Evolutionary conservation across 1,140 invertebrate genomes (phyloP).

Genomic region (Eriocheir sinensis): DNA sequence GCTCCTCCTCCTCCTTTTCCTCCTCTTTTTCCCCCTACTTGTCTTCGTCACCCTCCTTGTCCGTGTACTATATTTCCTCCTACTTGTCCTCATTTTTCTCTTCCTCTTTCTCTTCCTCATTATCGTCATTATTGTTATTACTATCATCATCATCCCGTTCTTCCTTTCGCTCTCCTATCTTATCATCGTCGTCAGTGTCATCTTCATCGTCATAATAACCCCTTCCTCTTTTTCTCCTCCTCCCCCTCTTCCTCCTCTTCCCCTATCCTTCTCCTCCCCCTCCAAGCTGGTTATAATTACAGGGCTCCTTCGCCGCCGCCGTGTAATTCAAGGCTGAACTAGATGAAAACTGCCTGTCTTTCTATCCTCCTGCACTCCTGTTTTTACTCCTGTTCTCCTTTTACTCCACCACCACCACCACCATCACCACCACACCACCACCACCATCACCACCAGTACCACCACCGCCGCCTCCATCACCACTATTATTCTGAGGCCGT

Average conservation of each 20-base stretch:
- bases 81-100: neutral
- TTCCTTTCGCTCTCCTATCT: neutral
- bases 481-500: neutral
- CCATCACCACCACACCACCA: neutral
- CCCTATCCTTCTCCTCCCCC: neutral
- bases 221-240: neutral
- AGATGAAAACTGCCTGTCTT: conserved; percentile 9
- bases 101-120: too few species aligned
- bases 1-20: neutral
- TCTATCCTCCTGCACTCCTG: neutral
- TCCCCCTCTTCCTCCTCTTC: neutral
- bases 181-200: too few species aligned
- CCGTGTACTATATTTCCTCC: too few species aligned
- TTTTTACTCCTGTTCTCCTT: conserved; percentile 1
- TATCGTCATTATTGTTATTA: neutral
- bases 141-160: neutral
- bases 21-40: neutral
- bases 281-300: neutral
- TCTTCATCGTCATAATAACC: too few species aligned
- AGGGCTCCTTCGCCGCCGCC: neutral
- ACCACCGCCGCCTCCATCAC: neutral
- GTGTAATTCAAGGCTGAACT: conserved; percentile 6
- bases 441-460: neutral
- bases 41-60: neutral
- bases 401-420: neutral